Base-by-base conservation (phyloP, 2,888 invertebrate genomes). In the Neoaliturus tenellus region DNA sequence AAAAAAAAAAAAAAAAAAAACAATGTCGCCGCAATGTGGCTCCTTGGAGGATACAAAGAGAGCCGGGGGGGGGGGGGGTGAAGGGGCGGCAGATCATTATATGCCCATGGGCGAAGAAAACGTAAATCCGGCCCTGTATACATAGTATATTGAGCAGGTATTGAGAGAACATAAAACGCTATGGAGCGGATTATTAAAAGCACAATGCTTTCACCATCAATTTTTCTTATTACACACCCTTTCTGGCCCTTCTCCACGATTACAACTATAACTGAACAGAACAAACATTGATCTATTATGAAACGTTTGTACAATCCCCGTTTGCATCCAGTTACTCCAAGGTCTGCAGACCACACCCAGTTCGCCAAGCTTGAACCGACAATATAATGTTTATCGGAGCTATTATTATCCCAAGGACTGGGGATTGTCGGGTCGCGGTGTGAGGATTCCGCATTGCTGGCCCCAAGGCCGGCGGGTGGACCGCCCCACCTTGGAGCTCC, bases 401-500 rank as follows among this genome's bases (percentile, higher is more conserved):
- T 69, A 69, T 69, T 69, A 8, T 20, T 69, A 69, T 35, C 69
- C 33, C 69, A 69, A 69, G 69, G 69, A n/a, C 39, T 28, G 39
- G 69, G 35, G 35, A 39, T 39, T 39, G 39, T 20, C 39, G 20
- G 12, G 4, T 14, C 14, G 33, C 14, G 31, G 67, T 31, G 51
- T 23, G 23, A 23, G 8, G 39, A 83, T 78, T 84, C 84, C 84
- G 80, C 83, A 71, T 83, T 81, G 51, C 71, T 55, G 28, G 12
- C 1, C 35, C 44, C 81, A 81, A 81, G 81, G 81, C 81, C 62
- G 12, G 41, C 44, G 81, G 81, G 81, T 44, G 69, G 41, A 84
- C 55, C 73, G 39, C 58, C 41, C 71, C 73, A 81, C 84, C 84
- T 82, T 81, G 81, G 41, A 48, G 12, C 10, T 5, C 25, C 69